Base-by-base conservation (phyloP, 2,888 invertebrate genomes). In the Drosophila testacea region DNA sequence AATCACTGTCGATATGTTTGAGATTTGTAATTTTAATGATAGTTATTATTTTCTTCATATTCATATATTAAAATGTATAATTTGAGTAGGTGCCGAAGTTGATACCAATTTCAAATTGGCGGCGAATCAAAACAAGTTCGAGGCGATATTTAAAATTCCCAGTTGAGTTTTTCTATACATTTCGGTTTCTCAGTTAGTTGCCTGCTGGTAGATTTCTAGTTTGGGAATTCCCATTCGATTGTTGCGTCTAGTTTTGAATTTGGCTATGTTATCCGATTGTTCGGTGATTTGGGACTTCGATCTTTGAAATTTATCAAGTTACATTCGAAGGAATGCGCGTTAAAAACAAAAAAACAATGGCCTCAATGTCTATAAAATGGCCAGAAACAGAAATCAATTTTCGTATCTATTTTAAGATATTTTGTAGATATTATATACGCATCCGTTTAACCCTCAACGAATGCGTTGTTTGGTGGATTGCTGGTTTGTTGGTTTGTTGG, bases 201-300 rank as follows among this genome's bases (percentile, higher is more conserved):
- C 47, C 59, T 57, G 69, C 41, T 48, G 65, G 36, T 57, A 76
- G 41, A 74, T 88, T 85, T 89, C 70, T 89, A 89, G 61, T 83
- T 80, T 73, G 88, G 83, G 77, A 89, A 88, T 89, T 88, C 88
- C 83, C 83, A 71, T 66, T 51, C 76, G 80, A 66, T 88, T 88
- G 69, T 89, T 61, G 63, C 55, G 59, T 55, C 85, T 78, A 65
- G 80, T 83, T 79, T 60, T 13, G 32, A 59, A 34, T 22, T 50
- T 54, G 59, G 56, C 27, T 56, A 34, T 56, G 39, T n/a, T 54
- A 46, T 46, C 16, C 28, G 46, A 16, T 36, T 27, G 16, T 6
- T 55, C 22, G 42, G 34, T 27, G 13, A 54, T 68, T 46, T 59
- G 39, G 38, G 50, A 46, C 39, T 63, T 39, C 22, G 63, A 36